Evolutionary conservation across 2,888 invertebrate genomes (phyloP), one percentile per base, ranked within the genome.

Genomic region (Pyrrhosoma nymphula): DNA sequence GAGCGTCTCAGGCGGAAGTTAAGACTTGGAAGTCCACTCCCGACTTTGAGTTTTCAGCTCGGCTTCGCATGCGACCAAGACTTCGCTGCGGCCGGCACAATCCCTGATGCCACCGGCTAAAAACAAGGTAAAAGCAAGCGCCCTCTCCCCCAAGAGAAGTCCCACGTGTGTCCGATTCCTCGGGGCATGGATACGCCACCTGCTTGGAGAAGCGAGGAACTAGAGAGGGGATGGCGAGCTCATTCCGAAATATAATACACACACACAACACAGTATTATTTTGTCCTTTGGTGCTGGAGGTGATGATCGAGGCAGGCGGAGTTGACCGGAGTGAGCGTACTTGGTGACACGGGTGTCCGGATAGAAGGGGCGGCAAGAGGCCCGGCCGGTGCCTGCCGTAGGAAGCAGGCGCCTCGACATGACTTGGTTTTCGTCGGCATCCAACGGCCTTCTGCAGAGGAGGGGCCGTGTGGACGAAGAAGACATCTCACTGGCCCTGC

Each of bases 171-270:
- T 35, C 18, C 60, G 60, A 60, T 60, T 82, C 82, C 35, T 18
- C 26, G 16, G 35, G 30, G 82, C 82, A 82, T 82, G 35, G 82
- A 82, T 82, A 82, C 35, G 82, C 82, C 82, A 82, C 82, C 82
- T 82, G 26, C 82, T 82, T 35, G 82, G 35, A 82, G 82, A 82
- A 82, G 82, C 26, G 82, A 35, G 18, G 82, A 35, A 82, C 82
- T 82, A 35, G 18, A n/a, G 35, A 35, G 82, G 82, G 82, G 82
- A 35, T 82, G 26, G 82, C 12, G 30, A 69, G 69, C 35, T 6
- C 82, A 82, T 82, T 82, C 82, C 82, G 16, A 82, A 82, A 82
- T 82, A 82, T 82, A 14, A 35, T 35, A 82, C 82, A 69, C 82
- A 35, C 69, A 20, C 60, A 60, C 18, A 20, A 60, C 60, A 60